Conservation (phyloP, 2,797 vertebrate species). For the Sebastes cheni region DNA sequence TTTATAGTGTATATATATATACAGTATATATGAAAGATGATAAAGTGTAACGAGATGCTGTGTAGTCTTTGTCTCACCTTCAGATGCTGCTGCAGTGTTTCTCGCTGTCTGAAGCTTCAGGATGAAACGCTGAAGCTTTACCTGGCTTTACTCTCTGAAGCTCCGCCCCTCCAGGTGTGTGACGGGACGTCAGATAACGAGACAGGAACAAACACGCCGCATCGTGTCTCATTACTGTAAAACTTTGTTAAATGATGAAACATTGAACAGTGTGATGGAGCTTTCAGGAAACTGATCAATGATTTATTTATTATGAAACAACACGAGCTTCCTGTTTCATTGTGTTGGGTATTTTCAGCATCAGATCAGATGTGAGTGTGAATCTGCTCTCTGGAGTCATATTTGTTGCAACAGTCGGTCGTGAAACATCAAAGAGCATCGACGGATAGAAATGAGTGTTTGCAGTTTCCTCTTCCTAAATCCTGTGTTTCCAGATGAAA, state of each 20-base stretch:
- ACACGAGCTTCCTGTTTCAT: not conserved
- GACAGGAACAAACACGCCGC: not conserved
- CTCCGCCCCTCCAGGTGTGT: conserved; percentile 65
- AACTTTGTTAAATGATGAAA: no score
- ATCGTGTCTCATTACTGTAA: not conserved
- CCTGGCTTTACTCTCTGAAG: conserved; percentile 33
- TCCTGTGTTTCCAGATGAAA: conserved; percentile 69
- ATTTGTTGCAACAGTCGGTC: not conserved
- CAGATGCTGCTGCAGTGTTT: conserved; percentile 21
- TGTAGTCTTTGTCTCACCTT: conserved; percentile 47
- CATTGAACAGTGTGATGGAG: not conserved
- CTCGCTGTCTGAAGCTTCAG: conserved; percentile 8
- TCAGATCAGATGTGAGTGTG: not conserved
- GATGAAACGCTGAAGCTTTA: conserved; percentile 41
- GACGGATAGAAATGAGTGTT: conserved; percentile 68
- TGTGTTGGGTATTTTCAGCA: not conserved
- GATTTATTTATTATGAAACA: not conserved
- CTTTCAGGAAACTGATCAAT: not conserved
- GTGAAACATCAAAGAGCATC: conserved; percentile 54
- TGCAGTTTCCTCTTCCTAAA: conserved; percentile 72
- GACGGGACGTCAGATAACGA: not conserved
- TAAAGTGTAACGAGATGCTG: not conserved
- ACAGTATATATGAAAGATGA: not conserved
- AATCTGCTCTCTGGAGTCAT: not conserved
- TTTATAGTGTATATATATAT: not conserved